Conservation (phyloP, 2,888 invertebrate genomes). For the Leptinotarsa tumamoca region DNA sequence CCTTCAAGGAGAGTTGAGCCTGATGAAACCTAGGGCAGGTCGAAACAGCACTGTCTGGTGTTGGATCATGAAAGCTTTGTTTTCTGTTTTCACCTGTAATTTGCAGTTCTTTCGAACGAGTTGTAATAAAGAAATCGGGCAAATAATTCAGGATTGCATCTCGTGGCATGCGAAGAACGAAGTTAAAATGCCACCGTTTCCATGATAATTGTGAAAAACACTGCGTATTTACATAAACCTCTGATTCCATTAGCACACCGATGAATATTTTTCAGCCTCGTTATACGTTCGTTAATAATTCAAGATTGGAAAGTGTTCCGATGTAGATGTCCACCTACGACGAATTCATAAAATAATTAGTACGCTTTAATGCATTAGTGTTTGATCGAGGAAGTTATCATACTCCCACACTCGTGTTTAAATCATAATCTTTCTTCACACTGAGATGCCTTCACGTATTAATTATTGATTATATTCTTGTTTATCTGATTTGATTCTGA, state of each 20-base stretch:
- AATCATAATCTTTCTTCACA: constrained; percentile 34
- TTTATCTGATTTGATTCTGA: constrained; percentile 14
- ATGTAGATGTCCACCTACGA: constrained; percentile 45
- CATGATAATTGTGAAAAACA: background rate
- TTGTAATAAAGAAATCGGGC: no score
- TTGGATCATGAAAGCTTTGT: no score
- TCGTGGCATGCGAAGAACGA: no score
- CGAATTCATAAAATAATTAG: constrained; percentile 43
- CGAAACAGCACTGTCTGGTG: no score
- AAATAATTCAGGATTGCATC: no score
- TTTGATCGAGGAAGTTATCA: constrained; percentile 44
- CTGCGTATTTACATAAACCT: background rate
- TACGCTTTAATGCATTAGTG: constrained; percentile 42
- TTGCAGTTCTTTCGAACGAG: no score
- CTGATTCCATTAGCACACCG: background rate
- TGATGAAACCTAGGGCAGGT: no score
- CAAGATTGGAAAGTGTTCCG: constrained; percentile 45
- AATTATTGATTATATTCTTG: constrained; percentile 21
- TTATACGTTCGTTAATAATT: constrained; percentile 33
- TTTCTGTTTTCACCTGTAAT: no score
- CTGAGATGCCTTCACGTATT: constrained; percentile 33
- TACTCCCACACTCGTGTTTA: constrained; percentile 40
- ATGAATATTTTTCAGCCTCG: background rate
- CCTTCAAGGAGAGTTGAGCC: no score
- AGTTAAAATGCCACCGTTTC: background rate